These are phyloP conservation scores for Chelmon rostratus DNA, from an alignment of 2,797 vertebrate genomes.

Conservation along the genomic window DNA sequence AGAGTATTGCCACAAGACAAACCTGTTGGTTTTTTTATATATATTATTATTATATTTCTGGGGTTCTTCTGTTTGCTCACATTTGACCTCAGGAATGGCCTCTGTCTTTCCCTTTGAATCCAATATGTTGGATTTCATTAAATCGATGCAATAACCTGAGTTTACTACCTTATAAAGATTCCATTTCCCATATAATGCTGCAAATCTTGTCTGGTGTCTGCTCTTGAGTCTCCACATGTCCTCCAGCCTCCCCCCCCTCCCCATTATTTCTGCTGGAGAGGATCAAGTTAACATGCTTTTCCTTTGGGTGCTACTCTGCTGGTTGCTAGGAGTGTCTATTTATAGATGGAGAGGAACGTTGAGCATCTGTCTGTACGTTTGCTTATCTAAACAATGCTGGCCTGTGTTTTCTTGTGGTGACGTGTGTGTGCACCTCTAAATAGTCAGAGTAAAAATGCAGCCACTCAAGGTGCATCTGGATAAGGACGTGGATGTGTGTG, in stretches of 20 bases:
- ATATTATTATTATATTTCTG: neutral
- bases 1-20: neutral
- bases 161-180: constrained; percentile 2
- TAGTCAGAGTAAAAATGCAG: constrained; percentile 35
- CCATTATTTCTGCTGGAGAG: constrained; percentile 48
- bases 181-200: neutral
- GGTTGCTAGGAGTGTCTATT: constrained; percentile 75
- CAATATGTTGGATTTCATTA: neutral
- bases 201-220: constrained; percentile 21
- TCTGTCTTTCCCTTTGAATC: neutral
- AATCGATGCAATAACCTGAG: constrained; percentile 4
- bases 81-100: constrained; percentile 4
- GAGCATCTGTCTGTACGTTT: constrained; percentile 63
- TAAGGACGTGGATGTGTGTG: constrained; percentile 24
- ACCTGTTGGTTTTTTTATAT: neutral
- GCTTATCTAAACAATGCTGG: constrained; percentile 70
- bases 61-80: neutral
- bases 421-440: constrained; percentile 31
- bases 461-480: constrained; percentile 7
- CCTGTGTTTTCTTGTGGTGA: constrained; percentile 49
- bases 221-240: constrained; percentile 27
- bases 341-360: constrained; percentile 68
- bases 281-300: constrained; percentile 66
- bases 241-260: neutral
- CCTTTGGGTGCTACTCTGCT: constrained; percentile 65